These are phyloP conservation scores for Papilio glaucus DNA, from an alignment of 1,140 invertebrate genomes.

Conservation along the genomic window DNA sequence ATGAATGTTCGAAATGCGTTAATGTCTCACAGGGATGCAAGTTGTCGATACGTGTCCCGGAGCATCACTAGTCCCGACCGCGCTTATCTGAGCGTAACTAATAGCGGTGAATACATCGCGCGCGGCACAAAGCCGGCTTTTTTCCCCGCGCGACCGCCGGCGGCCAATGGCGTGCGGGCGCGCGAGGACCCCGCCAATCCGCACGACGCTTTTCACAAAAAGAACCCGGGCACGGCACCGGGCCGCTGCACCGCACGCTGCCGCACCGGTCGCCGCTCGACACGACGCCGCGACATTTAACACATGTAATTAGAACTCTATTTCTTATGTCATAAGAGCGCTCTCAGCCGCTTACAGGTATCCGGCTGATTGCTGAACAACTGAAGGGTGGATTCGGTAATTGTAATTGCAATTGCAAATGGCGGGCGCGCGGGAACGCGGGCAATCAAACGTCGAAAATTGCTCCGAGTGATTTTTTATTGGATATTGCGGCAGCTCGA, in stretches of 20 bases:
- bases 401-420: constrained; percentile 76
- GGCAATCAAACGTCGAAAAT: constrained; percentile 54
- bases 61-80: constrained; percentile 53
- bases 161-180: constrained; percentile 59
- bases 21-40: background rate
- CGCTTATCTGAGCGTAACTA: constrained; percentile 76
- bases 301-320: constrained; percentile 46
- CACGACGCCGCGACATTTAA: constrained; percentile 58
- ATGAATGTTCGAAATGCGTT: background rate
- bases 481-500: background rate
- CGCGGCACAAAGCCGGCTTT: constrained; percentile 67
- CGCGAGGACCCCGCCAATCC: constrained; percentile 57
- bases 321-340: background rate
- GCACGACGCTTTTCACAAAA: constrained; percentile 56
- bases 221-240: constrained; percentile 70
- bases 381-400: constrained; percentile 59
- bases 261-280: constrained; percentile 58
- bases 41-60: background rate
- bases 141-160: constrained; percentile 53
- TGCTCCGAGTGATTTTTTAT: constrained; percentile 45
- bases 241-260: constrained; percentile 61
- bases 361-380: constrained; percentile 20
- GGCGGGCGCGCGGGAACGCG: constrained; percentile 63
- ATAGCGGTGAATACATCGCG: constrained; percentile 76
- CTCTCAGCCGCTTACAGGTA: background rate